Base-by-base conservation (phyloP, 2,797 vertebrate genomes). In the Malurus splendens region DNA sequence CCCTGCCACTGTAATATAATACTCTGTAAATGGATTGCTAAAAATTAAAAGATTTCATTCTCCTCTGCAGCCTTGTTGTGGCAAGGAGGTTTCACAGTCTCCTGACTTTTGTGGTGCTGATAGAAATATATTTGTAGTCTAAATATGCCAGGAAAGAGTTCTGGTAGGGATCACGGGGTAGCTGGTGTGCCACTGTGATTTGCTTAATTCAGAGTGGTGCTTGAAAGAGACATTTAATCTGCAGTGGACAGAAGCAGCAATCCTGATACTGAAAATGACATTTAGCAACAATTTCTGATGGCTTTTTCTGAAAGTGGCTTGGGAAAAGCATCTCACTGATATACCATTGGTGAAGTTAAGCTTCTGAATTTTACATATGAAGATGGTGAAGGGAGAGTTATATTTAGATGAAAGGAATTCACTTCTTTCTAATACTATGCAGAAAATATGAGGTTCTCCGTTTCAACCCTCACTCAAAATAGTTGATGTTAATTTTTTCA, bases 221-320 rank as follows among this genome's bases (percentile, higher is more conserved):
- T 95, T 95, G 92, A 89, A 94, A 94, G 78, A 90, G 73, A 74
- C 75, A 78, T 92, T 94, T 88, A 90, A 92, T 82, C 88, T 90
- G 33, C 74, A 68, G 50, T 94, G 92, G 92, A 84, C 86, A 92
- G 94, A 91, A 94, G 57, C 84, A 86, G 81, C 61, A 87, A 61
- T 80, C 15, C 81, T 90, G 86, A 92, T 94, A 93, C 52, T 65
- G 73, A 75, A 91, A 89, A 89, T 95, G 79, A 89, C 85, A 93
- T 85, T 92, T 79, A 93, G 81, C 67, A 86, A 90, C 68, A 87
- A 61, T 92, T 95, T 94, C 65, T 92, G 86, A 86, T 94, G 79
- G 59, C 18, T 92, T 94, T 94, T 88, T 77, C 73, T 87, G 64
- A 79, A 93, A 90, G 76, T 84, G 68, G n/a, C 20, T 87, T 73